phyloP scores from a whole-genome alignment of 2,888 invertebrate genomes.

The Nemurella pictetii region DNA sequence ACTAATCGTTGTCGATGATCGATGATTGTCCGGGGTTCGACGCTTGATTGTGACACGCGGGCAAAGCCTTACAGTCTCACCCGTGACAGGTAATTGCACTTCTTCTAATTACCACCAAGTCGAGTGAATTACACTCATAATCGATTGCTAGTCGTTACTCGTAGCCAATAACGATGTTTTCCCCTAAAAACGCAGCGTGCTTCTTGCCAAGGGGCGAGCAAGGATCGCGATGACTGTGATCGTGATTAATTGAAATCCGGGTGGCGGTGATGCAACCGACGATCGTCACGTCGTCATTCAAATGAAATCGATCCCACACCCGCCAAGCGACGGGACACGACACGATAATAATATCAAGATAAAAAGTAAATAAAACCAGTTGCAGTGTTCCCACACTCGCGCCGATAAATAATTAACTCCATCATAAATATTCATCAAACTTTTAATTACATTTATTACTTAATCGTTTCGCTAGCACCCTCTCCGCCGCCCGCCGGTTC shows the following conservation, averaged over 20 bases:
- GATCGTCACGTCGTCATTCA: not conserved
- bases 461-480: conserved; percentile 22
- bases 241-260: not conserved
- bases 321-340: not conserved
- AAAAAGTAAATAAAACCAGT: conserved; percentile 30
- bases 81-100: not conserved
- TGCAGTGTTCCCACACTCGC: conserved; percentile 26
- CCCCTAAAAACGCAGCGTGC: not conserved
- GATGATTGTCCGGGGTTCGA: not conserved
- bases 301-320: not conserved
- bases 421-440: conserved; percentile 34
- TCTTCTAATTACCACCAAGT: not conserved
- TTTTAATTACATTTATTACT: conserved; percentile 37
- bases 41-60: not conserved
- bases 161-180: not conserved
- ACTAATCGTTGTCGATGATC: too few relatives aligned
- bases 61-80: not conserved
- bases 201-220: not conserved
- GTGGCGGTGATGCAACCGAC: not conserved
- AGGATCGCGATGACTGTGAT: too few relatives aligned
- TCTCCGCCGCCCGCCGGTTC: not conserved
- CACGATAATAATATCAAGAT: not conserved
- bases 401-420: conserved; percentile 28
- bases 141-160: not conserved
- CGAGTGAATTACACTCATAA: not conserved